Evolutionary conservation across 2,797 vertebrate species (phyloP), one percentile per base, ranked within the genome.

Genomic region (Tragopan temminckii): DNA sequence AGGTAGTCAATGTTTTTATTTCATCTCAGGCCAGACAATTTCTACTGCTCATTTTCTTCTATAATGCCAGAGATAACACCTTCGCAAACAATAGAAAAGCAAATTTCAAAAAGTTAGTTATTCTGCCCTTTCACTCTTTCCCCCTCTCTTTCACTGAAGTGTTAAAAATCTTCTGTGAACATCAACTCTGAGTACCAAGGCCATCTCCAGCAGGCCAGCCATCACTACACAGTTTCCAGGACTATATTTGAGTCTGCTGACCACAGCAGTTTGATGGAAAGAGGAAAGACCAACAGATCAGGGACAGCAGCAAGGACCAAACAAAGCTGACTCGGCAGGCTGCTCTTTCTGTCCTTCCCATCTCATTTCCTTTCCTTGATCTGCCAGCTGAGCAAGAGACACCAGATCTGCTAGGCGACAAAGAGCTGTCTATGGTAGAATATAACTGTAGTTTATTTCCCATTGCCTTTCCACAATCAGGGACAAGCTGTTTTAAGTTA

Each of bases 381-480:
- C 35, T 33, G 27, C 8, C 52, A 46, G 55, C 11, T 53, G 13
- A 19, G 33, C 35, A 48, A 53, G 15, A 61, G 35, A 45, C 14
- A 48, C 23, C 40, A 13, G 27, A 64, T 13, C 21, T 61, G 40
- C 10, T 29, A 63, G 19, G 46, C 17, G 29, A 19, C 31, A 38
- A 17, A 74, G n/a, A 61, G 9, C 7, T 66, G 5, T 46, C 70
- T 23, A 46, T 13, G 20, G 33, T 7, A 63, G 25, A 85, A 21
- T 5, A 25, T 6, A 19, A 29, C 36, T n/a, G 18, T 19, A 57
- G 42, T 9, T 45, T 25, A 33, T 2, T 1, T 2, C 4, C 5
- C 1, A 1, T 1, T 6, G 17, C 6, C 20, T 14, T 7, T 8
- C 18, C 24, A 31, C 53, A 57, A 38, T 40, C 10, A n/a, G 20